These are phyloP conservation scores for Carposina sasakii DNA, from an alignment of 1,140 invertebrate genomes.

Conservation along the genomic window DNA sequence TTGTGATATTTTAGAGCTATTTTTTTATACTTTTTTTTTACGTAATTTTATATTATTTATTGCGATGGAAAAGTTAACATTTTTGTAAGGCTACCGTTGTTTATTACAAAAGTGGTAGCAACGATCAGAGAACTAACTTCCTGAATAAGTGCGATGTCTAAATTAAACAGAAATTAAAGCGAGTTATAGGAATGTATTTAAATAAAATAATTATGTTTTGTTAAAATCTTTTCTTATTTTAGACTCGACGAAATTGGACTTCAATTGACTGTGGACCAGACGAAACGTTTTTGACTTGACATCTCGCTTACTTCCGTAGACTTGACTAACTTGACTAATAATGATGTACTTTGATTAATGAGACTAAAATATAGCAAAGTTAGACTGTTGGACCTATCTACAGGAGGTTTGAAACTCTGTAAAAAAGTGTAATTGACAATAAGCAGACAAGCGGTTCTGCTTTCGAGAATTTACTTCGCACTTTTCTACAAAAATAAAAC, in stretches of 20 bases:
- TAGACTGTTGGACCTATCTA: too few relatives aligned
- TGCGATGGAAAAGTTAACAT: conserved; percentile 11
- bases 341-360: too few relatives aligned
- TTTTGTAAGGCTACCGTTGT: too few relatives aligned
- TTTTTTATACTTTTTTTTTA: conserved; percentile 36
- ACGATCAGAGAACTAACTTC: conserved; percentile 14
- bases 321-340: conserved; percentile 33
- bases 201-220: conserved; percentile 35
- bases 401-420: too few relatives aligned
- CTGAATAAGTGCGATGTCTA: conserved; percentile 62
- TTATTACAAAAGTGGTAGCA: conserved; percentile 17
- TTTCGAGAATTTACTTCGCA: too few relatives aligned
- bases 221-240: conserved; percentile 39
- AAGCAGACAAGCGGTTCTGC: too few relatives aligned
- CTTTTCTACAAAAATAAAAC: too few relatives aligned
- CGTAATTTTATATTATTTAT: conserved; percentile 34
- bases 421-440: too few relatives aligned
- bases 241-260: too few relatives aligned
- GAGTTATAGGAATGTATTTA: conserved; percentile 41
- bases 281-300: conserved; percentile 18
- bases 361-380: too few relatives aligned
- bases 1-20: conserved; percentile 40
- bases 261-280: conserved; percentile 25
- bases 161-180: conserved; percentile 16
- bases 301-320: conserved; percentile 37